Conservation (phyloP, 1,140 invertebrate genomes). For the Cephus cinctus region DNA sequence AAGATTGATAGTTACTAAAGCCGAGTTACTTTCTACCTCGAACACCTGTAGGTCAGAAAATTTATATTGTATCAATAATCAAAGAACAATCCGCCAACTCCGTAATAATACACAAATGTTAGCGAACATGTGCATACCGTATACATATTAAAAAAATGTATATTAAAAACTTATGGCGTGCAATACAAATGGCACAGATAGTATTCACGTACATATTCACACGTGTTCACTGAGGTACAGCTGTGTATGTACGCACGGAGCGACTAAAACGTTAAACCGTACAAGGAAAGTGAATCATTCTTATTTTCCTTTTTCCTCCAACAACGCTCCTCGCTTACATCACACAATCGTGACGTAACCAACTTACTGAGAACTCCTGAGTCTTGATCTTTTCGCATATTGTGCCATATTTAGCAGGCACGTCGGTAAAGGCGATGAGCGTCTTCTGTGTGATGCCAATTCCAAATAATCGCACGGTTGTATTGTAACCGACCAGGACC, state of each 20-base stretch:
- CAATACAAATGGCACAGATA: too few species aligned
- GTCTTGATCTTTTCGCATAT: constrained; percentile 52
- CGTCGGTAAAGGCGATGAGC: constrained; percentile 70
- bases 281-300: not conserved
- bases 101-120: too few species aligned
- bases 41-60: constrained; percentile 59
- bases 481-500: constrained; percentile 60
- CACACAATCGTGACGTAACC: not conserved
- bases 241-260: not conserved
- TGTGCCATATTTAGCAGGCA: constrained; percentile 51
- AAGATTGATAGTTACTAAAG: constrained; percentile 60
- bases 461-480: constrained; percentile 74
- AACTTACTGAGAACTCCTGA: constrained; percentile 44
- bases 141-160: not conserved
- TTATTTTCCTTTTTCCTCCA: too few species aligned
- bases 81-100: too few species aligned
- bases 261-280: not conserved
- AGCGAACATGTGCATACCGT: too few species aligned
- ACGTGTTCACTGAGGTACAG: too few species aligned
- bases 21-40: constrained; percentile 54
- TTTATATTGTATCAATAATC: too few species aligned
- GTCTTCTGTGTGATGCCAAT: constrained; percentile 65
- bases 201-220: too few species aligned
- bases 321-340: too few species aligned
- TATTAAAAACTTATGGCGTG: too few species aligned